A percentile compares a stretch with the other conserved stretches of the same genome.
Evolutionary conservation across 2,888 invertebrate species (phyloP).

Genomic region (Erebia aethiops): DNA sequence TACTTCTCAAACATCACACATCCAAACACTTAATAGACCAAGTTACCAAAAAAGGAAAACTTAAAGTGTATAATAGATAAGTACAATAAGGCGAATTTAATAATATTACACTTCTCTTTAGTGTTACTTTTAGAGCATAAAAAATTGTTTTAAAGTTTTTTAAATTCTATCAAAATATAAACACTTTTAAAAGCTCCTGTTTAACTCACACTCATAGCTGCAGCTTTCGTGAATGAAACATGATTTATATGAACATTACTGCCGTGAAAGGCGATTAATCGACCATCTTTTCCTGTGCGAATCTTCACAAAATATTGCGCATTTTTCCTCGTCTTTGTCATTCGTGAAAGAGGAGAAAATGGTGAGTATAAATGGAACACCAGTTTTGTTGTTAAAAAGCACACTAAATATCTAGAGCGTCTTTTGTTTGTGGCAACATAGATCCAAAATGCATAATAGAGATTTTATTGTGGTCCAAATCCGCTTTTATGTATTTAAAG

Average conservation of each 20-base stretch:
- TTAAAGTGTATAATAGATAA: too few relatives aligned
- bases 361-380: slow-evolving; percentile 29
- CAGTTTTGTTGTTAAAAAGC: slow-evolving; percentile 23
- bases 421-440: slow-evolving; percentile 8
- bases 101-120: too few relatives aligned
- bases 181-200: slow-evolving; percentile 3
- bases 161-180: not conserved
- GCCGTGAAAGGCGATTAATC: slow-evolving; percentile 29
- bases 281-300: slow-evolving; percentile 27
- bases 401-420: slow-evolving; percentile 12
- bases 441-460: not conserved
- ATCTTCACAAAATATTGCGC: slow-evolving; percentile 30
- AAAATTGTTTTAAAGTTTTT: not conserved
- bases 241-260: slow-evolving; percentile 23
- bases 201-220: slow-evolving; percentile 9
- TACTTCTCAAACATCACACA: too few relatives aligned
- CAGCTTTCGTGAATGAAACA: slow-evolving; percentile 15
- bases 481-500: too few relatives aligned
- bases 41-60: too few relatives aligned
- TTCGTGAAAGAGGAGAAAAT: slow-evolving; percentile 31
- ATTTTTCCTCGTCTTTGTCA: slow-evolving; percentile 36
- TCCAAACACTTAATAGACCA: too few relatives aligned
- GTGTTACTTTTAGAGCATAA: not conserved
- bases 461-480: not conserved
- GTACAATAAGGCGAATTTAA: too few relatives aligned